Evolutionary conservation across 2,797 vertebrate genomes (phyloP).

Genomic region (Anguilla anguilla): DNA sequence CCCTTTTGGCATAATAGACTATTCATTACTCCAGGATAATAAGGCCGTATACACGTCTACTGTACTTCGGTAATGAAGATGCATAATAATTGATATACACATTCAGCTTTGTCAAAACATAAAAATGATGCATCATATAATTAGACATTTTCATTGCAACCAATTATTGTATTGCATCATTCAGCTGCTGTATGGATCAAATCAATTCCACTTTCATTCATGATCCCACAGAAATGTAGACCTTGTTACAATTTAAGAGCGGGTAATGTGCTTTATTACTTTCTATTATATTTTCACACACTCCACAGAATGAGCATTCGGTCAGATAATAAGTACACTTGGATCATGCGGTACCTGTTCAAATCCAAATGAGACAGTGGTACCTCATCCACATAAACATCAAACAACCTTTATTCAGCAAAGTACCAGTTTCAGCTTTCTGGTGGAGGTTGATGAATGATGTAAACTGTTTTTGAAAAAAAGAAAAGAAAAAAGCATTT

Average conservation of each 20-base stretch:
- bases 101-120: background rate
- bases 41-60: background rate
- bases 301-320: background rate
- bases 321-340: background rate
- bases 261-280: background rate
- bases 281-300: constrained; percentile 5
- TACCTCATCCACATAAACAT: background rate
- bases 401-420: background rate
- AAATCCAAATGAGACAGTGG: background rate
- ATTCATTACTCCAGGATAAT: background rate
- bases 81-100: background rate
- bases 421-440: background rate
- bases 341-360: background rate
- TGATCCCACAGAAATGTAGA: background rate
- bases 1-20: background rate
- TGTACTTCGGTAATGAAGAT: background rate
- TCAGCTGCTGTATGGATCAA: background rate
- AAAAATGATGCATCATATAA: background rate
- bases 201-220: background rate
- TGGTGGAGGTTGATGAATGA: constrained; percentile 31
- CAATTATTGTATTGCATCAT: background rate
- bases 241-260: background rate
- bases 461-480: background rate
- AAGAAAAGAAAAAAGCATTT: constrained; percentile 10
- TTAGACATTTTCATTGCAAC: background rate